A percentile compares a stretch with the other conserved stretches of the same genome.
Conservation (phyloP, 1,140 invertebrate species). For the Cyclina sinensis region DNA sequence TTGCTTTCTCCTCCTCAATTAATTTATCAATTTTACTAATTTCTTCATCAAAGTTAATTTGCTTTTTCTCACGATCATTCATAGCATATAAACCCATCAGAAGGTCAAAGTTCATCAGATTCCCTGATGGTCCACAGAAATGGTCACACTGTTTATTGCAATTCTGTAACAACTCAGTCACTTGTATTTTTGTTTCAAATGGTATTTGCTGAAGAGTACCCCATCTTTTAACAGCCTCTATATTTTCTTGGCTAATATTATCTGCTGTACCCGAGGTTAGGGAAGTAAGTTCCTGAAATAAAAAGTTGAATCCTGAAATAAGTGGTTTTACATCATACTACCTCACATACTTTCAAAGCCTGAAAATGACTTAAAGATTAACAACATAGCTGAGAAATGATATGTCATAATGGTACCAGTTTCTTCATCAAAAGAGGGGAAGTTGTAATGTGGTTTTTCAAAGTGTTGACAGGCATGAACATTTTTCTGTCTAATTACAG, state of each 20-base stretch:
- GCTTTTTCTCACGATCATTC: not conserved
- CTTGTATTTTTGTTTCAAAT: not conserved
- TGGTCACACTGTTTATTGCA: not conserved
- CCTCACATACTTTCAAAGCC: no score
- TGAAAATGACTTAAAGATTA: no score
- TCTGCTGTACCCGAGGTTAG: not conserved
- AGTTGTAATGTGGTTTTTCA: no score
- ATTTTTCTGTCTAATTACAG: no score
- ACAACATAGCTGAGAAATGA: no score
- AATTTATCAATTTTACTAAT: conserved; percentile 3
- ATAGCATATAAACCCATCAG: not conserved
- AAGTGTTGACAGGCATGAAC: no score
- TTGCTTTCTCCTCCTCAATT: not conserved
- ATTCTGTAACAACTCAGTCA: not conserved
- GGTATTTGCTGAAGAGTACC: not conserved
- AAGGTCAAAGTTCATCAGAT: conserved; percentile 26
- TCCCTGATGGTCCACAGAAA: conserved; percentile 2
- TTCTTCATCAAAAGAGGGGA: no score
- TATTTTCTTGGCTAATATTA: not conserved
- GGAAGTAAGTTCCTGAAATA: conserved; percentile 4
- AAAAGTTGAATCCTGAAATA: no score
- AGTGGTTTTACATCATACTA: no score
- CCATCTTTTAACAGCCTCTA: conserved; percentile 15
- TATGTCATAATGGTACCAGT: no score
- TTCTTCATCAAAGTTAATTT: conserved; percentile 13